Conservation (phyloP, 2,888 invertebrate genomes). For the Camponotus fellah region DNA sequence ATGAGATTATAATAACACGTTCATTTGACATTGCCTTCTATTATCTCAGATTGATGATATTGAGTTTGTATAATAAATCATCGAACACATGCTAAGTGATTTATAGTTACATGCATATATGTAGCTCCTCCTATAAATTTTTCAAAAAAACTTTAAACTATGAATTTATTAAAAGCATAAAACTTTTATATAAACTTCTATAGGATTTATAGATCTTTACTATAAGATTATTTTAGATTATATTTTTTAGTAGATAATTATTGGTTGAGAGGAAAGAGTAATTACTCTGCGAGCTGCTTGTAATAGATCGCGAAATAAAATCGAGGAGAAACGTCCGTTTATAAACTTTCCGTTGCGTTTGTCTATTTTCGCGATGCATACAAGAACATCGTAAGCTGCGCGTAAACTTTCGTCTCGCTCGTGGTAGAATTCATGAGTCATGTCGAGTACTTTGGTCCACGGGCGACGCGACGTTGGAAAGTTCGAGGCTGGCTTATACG, state of each 20-base stretch:
- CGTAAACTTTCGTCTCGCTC: constrained; percentile 39
- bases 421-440: constrained; percentile 65
- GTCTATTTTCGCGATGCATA: constrained; percentile 46
- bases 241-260: not conserved
- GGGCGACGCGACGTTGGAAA: constrained; percentile 62
- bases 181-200: not conserved
- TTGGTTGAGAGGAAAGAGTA: not conserved
- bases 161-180: not conserved
- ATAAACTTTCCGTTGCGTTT: constrained; percentile 3
- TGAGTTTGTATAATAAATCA: constrained; percentile 29
- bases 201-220: not conserved
- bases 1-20: constrained; percentile 55
- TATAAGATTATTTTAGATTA: not conserved
- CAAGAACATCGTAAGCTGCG: constrained; percentile 41
- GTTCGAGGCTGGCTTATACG: constrained; percentile 72
- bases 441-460: constrained; percentile 60
- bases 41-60: constrained; percentile 45
- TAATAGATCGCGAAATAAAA: constrained; percentile 35
- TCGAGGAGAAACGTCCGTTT: constrained; percentile 18
- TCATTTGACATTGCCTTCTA: not conserved
- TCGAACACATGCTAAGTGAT: constrained; percentile 1
- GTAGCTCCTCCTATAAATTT: not conserved
- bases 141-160: not conserved
- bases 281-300: constrained; percentile 6
- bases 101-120: not conserved